These are phyloP conservation scores for Enteromius radiatus DNA, from an alignment of 2,797 vertebrate genomes.

Conservation along the genomic window DNA sequence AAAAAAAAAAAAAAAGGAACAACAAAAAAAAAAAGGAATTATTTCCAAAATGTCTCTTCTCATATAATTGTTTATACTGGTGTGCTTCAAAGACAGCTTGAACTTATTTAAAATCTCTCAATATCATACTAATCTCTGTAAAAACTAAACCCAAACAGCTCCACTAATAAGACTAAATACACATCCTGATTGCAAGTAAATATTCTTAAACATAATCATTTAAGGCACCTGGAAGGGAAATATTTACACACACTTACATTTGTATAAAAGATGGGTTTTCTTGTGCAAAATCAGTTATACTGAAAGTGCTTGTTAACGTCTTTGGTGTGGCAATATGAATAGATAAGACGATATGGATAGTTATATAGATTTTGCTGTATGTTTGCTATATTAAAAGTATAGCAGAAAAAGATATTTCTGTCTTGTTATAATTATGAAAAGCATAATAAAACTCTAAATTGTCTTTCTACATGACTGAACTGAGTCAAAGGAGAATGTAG, in stretches of 20 bases:
- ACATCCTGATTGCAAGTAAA: slow-evolving; percentile 11
- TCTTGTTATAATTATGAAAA: neutral
- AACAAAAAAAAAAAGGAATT: slow-evolving; percentile 9
- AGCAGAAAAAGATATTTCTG: neutral
- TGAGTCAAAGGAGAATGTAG: neutral
- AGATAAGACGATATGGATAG: neutral
- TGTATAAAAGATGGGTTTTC: neutral
- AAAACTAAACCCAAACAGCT: neutral
- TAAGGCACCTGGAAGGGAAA: slow-evolving; percentile 26
- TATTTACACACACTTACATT: slow-evolving; percentile 2
- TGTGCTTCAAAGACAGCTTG: neutral
- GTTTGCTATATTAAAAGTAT: neutral
- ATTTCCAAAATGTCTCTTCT: slow-evolving; percentile 4
- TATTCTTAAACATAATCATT: neutral
- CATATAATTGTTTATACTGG: slow-evolving; percentile 12
- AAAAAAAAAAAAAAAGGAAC: neutral
- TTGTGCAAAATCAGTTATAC: slow-evolving; percentile 3
- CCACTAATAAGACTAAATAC: neutral
- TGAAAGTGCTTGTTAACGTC: slow-evolving; percentile 21
- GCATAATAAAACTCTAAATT: neutral
- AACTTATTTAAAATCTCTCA: neutral
- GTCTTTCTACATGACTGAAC: neutral
- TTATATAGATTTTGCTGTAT: slow-evolving; percentile 5
- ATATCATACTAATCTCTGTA: neutral
- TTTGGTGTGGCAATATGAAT: slow-evolving; percentile 18